Evolutionary conservation across 1,140 invertebrate genomes (phyloP).

Genomic region (Odontomachus brunneus): DNA sequence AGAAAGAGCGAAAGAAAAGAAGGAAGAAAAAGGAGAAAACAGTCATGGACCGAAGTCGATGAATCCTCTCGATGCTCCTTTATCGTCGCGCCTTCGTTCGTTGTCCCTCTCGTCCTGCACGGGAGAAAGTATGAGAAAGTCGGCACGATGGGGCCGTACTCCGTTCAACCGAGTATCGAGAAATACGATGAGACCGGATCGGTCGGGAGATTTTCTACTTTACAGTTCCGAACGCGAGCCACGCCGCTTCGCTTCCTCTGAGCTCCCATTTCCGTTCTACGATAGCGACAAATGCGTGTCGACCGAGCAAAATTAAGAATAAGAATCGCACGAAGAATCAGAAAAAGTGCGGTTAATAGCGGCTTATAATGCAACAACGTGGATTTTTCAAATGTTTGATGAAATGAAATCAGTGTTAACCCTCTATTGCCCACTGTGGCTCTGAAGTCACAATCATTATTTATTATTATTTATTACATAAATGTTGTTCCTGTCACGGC

Average conservation of each 20-base stretch:
- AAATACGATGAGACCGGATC: constrained; percentile 41
- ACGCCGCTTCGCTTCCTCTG: constrained; percentile 37
- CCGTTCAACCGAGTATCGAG: constrained; percentile 31
- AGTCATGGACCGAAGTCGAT: constrained; percentile 26
- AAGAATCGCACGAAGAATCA: constrained; percentile 9
- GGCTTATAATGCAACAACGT: neutral
- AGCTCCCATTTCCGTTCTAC: constrained; percentile 3
- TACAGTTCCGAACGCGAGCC: constrained; percentile 39
- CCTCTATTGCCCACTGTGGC: too few relatives aligned
- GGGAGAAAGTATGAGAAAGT: constrained; percentile 59
- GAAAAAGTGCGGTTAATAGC: neutral
- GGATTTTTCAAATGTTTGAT: too few relatives aligned
- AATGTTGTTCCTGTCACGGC: too few relatives aligned
- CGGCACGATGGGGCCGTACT: constrained; percentile 47
- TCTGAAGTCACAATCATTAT: too few relatives aligned
- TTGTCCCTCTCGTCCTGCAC: constrained; percentile 13
- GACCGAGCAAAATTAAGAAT: constrained; percentile 22
- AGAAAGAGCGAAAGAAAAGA: neutral
- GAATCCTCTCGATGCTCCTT: constrained; percentile 60
- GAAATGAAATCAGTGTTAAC: too few relatives aligned
- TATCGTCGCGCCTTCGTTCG: constrained; percentile 45
- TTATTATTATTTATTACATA: too few relatives aligned
- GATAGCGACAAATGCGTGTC: constrained; percentile 5
- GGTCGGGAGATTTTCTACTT: constrained; percentile 58
- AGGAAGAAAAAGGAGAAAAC: neutral